These are phyloP conservation scores for Phrynocephalus vlangalii DNA, from an alignment of 2,797 vertebrate species.

Conservation along the genomic window DNA sequence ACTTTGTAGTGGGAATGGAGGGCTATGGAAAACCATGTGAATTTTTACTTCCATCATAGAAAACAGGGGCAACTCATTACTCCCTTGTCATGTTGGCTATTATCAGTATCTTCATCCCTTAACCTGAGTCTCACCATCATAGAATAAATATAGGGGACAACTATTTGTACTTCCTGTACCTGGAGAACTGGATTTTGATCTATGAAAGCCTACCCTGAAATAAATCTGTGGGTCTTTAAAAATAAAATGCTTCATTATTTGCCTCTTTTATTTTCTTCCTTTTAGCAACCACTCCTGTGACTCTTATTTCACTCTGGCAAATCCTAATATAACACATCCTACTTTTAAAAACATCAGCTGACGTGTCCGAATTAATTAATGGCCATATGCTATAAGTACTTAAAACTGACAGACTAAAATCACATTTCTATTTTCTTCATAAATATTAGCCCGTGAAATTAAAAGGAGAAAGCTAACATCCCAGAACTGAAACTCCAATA, in stretches of 20 bases:
- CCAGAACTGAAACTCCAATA: not conserved
- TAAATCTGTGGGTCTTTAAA: too few species aligned
- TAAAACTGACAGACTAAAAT: not conserved
- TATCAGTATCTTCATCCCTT: too few species aligned
- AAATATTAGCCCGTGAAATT: conserved; percentile 1
- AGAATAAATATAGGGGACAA: too few species aligned
- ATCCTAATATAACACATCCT: not conserved
- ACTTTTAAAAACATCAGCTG: not conserved
- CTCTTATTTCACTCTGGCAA: conserved; percentile 15
- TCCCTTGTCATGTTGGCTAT: not conserved
- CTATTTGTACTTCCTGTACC: too few species aligned
- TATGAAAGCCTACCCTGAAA: too few species aligned
- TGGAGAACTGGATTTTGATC: too few species aligned
- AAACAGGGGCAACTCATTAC: conserved; percentile 1
- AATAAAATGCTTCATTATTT: too few species aligned
- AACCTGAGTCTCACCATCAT: too few species aligned
- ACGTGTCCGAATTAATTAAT: conserved; percentile 10
- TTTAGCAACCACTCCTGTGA: not conserved
- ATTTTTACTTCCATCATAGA: not conserved
- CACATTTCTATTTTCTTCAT: not conserved
- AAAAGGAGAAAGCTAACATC: not conserved
- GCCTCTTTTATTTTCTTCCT: too few species aligned
- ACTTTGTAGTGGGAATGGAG: not conserved
- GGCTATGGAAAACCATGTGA: not conserved
- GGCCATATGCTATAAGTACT: not conserved